Evolutionary conservation across 2,888 invertebrate species (phyloP), one percentile per base, ranked within the genome.

Genomic region (Protonemura montana): DNA sequence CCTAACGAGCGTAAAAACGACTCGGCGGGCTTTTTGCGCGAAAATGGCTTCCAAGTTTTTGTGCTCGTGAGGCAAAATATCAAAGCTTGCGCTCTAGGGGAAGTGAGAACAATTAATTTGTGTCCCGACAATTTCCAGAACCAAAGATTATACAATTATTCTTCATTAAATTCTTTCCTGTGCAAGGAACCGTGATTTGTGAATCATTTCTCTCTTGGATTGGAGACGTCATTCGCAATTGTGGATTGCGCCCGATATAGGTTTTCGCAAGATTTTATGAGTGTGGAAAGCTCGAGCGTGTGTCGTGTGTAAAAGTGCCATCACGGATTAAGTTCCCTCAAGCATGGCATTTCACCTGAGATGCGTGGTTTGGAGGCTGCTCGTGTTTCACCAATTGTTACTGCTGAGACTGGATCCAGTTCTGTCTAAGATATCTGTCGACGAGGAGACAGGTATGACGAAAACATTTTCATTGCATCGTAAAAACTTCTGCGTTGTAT

Each of bases 371-470:
- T 81, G 28, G 81, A 81, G 27, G 28, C 81, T 81, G 26, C 81
- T 81, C 81, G 28, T 81, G 29, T 81, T 81, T 30, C 81, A 81
- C 26, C 30, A 29, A 76, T 80, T 86, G 80, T 26, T 85, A 25
- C 85, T 86, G 25, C 30, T 80, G 3, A 76, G 42, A 29, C 27
- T 81, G 27, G 76, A 84, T 85, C 85, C 85, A 76, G 81, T 42
- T 76, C 25, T 80, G 0, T 84, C 85, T 29, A 86, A 86, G 85
- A 86, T 86, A 25, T 78, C 80, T 10, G 35, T 10, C 28, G 86
- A 86, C 30, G 86, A 86, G 42, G 86, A 86, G 76, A 86, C 86
- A 86, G 86, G 86, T 86, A 27, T 59, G 59, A 59, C 59, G 59
- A 59, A 59, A 59, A 21, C 59, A 59, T 59, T 59, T n/a, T 59